Percentiles rank a stretch among this genome's conserved stretches.
Evolutionary conservation across 2,797 vertebrate genomes (phyloP).

Genomic region (Cygnus olor): DNA sequence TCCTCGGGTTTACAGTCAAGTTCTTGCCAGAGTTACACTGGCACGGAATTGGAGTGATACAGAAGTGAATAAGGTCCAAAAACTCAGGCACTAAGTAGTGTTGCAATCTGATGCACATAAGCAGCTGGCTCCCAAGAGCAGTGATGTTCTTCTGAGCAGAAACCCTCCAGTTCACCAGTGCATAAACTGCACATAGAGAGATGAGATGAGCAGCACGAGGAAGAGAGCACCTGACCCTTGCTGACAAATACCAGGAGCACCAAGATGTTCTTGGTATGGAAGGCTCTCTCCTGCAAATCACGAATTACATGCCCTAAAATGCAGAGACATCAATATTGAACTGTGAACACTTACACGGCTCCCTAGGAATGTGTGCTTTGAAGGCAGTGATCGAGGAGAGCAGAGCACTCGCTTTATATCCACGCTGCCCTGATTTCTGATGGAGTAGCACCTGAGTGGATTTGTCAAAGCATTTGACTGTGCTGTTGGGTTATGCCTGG

Average conservation of each 20-base stretch:
- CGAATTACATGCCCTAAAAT: not conserved
- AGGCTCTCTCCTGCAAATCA: not conserved
- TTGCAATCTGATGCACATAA: not conserved
- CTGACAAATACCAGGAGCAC: not conserved
- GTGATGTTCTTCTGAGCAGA: not conserved
- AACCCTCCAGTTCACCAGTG: not conserved
- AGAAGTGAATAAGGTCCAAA: not conserved
- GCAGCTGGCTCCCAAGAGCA: not conserved
- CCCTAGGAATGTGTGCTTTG: not conserved
- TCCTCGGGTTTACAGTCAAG: not conserved
- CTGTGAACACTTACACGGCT: accelerated
- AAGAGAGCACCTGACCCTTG: not conserved
- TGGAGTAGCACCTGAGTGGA: not conserved
- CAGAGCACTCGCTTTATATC: not conserved
- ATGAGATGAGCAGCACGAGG: not conserved
- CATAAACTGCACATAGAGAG: not conserved
- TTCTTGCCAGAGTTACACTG: not conserved
- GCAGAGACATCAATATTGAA: not conserved
- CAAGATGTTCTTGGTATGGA: not conserved
- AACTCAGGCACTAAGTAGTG: not conserved
- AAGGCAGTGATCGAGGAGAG: not conserved
- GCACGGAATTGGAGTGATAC: not conserved
- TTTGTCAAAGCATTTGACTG: not conserved
- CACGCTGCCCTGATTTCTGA: not conserved
- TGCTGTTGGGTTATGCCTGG: not conserved